Evolutionary conservation across 1,140 invertebrate genomes (phyloP).

Genomic region (Brachionus rotundiformis): DNA sequence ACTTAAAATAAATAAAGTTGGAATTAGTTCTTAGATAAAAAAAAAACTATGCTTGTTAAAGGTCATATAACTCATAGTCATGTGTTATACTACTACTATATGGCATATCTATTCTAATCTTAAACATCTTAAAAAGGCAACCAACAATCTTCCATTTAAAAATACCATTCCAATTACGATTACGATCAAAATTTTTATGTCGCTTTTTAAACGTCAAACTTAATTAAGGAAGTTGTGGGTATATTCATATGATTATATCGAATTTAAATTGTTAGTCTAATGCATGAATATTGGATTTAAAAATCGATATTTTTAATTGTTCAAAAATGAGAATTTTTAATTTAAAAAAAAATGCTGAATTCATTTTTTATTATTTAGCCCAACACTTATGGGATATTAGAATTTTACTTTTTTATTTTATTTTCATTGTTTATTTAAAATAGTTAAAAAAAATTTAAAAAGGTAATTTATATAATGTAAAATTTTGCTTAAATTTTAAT

Average conservation of each 20-base stretch:
- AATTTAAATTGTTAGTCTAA: conserved; percentile 17
- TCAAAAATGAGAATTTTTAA: conserved; percentile 5
- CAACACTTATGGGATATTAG: conserved; percentile 12
- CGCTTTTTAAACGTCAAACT: not conserved
- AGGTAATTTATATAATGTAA: not conserved
- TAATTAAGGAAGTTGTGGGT: conserved; percentile 1
- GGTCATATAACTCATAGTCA: conserved; percentile 16
- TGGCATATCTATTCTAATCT: not conserved
- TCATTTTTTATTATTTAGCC: not conserved
- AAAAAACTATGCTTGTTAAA: not conserved
- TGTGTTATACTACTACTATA: not conserved
- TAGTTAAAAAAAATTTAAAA: not conserved
- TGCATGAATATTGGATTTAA: conserved; percentile 22
- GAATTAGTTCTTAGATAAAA: conserved; percentile 32
- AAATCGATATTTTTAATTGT: conserved; percentile 17
- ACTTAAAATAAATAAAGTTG: not conserved
- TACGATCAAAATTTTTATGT: not conserved
- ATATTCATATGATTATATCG: conserved; percentile 1
- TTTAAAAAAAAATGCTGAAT: not conserved
- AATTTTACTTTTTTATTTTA: not conserved
- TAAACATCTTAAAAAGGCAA: not conserved
- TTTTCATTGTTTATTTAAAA: not conserved
- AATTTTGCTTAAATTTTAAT: conserved; percentile 7
- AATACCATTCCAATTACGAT: conserved; percentile 7
- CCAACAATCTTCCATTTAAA: not conserved